Evolutionary conservation across 2,113 vertebrate genomes (phyloP).

Genomic region (Aramus guarauna): DNA sequence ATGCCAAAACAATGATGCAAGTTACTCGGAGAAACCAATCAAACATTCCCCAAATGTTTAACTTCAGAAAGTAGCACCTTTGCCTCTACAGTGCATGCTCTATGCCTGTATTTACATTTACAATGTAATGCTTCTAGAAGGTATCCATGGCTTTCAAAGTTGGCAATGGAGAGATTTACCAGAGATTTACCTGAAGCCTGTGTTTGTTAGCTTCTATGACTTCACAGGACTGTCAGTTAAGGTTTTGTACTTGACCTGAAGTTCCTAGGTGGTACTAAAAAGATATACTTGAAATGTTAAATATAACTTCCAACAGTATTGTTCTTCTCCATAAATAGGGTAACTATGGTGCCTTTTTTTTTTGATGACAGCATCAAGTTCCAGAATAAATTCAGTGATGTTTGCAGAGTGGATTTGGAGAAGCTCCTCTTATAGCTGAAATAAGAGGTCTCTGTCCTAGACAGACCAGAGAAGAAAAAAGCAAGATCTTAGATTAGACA

Average conservation of each 20-base stretch:
- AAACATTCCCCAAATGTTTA: conserved; percentile 12
- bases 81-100: not conserved
- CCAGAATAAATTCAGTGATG: not conserved
- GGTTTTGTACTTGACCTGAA: not conserved
- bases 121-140: not conserved
- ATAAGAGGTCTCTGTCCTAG: not conserved
- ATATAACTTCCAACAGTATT: not conserved
- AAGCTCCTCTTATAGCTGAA: not conserved
- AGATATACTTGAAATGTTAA: not conserved
- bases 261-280: not conserved
- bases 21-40: not conserved
- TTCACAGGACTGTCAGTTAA: not conserved
- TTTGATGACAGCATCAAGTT: not conserved
- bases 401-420: not conserved
- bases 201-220: not conserved
- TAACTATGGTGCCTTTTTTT: not conserved
- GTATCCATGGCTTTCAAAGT: not conserved
- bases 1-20: not conserved
- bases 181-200: not conserved
- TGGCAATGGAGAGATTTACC: not conserved
- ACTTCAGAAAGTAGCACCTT: conserved; percentile 22
- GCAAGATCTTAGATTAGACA: not conserved
- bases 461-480: not conserved
- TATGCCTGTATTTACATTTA: not conserved
- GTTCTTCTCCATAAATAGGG: not conserved